Conservation (phyloP, 2,888 invertebrate species). For the Oscheius myriophilus region DNA sequence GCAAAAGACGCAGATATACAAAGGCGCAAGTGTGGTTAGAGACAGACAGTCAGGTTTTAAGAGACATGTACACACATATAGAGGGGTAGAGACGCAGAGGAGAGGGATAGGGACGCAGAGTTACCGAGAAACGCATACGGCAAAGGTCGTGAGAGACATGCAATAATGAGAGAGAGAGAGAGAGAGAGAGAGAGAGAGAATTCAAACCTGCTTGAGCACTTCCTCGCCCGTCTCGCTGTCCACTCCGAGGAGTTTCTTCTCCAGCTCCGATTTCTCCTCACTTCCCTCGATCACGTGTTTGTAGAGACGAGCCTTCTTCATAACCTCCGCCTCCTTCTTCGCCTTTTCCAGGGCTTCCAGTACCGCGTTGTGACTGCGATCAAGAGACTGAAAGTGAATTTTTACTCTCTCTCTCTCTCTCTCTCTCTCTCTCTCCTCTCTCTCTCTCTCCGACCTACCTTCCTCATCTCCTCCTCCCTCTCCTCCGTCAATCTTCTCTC, state of each 20-base stretch:
- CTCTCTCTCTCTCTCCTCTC: too few relatives aligned
- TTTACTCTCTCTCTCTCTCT: too few relatives aligned
- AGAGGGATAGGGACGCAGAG: too few relatives aligned
- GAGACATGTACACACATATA: too few relatives aligned
- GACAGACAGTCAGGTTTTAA: too few relatives aligned
- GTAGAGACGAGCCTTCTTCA: constrained; percentile 43
- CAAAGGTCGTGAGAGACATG: neutral
- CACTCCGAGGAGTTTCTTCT: constrained; percentile 45
- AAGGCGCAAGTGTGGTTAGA: too few relatives aligned
- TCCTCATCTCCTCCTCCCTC: constrained; percentile 15
- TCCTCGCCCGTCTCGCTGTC: constrained; percentile 36
- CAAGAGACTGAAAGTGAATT: constrained; percentile 37
- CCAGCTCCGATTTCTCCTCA: constrained; percentile 36
- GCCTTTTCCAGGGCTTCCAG: constrained; percentile 44
- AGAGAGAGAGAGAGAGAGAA: neutral
- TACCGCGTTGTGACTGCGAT: constrained; percentile 35
- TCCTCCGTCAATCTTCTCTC: neutral
- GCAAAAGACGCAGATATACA: too few relatives aligned
- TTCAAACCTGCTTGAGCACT: constrained; percentile 34
- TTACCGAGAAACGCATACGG: too few relatives aligned
- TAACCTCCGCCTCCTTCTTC: constrained; percentile 40
- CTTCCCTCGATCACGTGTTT: constrained; percentile 45
- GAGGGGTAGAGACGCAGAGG: too few relatives aligned
- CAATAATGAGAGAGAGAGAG: constrained; percentile 6
- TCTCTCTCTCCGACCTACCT: too few relatives aligned